Percentiles rank a stretch among this genome's conserved stretches.
Conservation (phyloP, 2,797 vertebrate species). For the Sciaenops ocellatus region DNA sequence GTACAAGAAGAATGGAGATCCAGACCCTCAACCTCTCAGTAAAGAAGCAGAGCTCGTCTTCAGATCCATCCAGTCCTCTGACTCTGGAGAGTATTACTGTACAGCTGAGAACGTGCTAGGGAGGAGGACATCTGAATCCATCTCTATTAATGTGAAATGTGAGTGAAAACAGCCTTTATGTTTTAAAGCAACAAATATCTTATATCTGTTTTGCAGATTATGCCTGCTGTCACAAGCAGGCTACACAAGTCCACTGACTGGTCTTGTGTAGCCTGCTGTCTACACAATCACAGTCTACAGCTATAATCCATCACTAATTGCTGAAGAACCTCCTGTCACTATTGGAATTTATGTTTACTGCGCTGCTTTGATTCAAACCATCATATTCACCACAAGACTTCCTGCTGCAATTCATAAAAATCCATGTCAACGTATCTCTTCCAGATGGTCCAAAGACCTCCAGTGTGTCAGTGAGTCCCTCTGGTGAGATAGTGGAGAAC, state of each 20-base stretch:
- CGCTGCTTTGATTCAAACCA: background rate
- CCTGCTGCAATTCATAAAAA: background rate
- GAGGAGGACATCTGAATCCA: rapidly evolving
- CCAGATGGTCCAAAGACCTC: conserved; percentile 13
- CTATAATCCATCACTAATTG: background rate
- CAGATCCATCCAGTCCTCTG: conserved; percentile 22
- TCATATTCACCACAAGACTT: background rate
- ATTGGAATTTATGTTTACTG: background rate
- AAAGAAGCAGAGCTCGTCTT: background rate
- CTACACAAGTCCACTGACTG: too few relatives aligned
- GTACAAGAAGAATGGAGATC: conserved; percentile 26
- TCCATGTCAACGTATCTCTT: background rate
- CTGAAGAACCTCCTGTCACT: background rate
- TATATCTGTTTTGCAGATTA: background rate
- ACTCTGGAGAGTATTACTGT: conserved; percentile 54
- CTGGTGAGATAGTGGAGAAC: conserved; percentile 49
- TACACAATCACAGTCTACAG: background rate
- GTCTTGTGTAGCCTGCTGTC: background rate
- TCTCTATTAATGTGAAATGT: conserved; percentile 32
- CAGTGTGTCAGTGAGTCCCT: conserved; percentile 7
- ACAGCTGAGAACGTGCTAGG: conserved; percentile 30
- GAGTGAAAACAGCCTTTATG: background rate
- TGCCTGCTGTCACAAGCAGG: too few relatives aligned
- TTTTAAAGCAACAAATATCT: background rate
- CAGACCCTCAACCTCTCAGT: rapidly evolving